phyloP scores from a whole-genome alignment of 2,888 invertebrate genomes.

The Pelosia muscerda region DNA sequence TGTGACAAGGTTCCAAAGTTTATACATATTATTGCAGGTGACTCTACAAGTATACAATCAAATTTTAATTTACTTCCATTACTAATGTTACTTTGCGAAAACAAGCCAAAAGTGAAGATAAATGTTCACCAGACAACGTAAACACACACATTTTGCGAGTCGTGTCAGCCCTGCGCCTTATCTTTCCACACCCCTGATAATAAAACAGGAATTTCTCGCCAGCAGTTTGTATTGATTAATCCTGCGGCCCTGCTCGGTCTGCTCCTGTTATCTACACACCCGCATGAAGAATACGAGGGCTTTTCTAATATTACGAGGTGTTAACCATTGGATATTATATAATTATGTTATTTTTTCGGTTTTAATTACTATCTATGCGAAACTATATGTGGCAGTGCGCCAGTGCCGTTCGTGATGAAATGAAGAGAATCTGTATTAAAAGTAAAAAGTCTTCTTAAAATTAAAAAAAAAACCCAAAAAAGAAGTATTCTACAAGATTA shows the following conservation, averaged over 20 bases:
- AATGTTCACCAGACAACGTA: not conserved
- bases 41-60: not conserved
- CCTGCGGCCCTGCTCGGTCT: not conserved
- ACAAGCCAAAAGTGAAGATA: not conserved
- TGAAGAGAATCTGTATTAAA: too few species aligned
- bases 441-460: too few species aligned
- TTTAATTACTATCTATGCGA: too few species aligned
- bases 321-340: constrained; percentile 25
- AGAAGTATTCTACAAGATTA: too few species aligned
- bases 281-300: constrained; percentile 26
- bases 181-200: constrained; percentile 71
- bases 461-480: too few species aligned
- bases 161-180: constrained; percentile 60
- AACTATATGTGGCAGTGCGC: too few species aligned
- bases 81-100: not conserved
- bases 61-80: not conserved
- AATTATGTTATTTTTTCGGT: too few species aligned
- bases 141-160: constrained; percentile 25
- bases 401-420: too few species aligned
- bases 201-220: constrained; percentile 55
- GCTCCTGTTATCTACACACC: constrained; percentile 40
- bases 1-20: too few species aligned
- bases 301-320: constrained; percentile 5
- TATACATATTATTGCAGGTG: too few species aligned
- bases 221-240: constrained; percentile 45